A percentile compares a stretch with the other conserved stretches of the same genome.
Evolutionary conservation across 2,888 invertebrate genomes (phyloP).

Genomic region (Alsophila aescularia): DNA sequence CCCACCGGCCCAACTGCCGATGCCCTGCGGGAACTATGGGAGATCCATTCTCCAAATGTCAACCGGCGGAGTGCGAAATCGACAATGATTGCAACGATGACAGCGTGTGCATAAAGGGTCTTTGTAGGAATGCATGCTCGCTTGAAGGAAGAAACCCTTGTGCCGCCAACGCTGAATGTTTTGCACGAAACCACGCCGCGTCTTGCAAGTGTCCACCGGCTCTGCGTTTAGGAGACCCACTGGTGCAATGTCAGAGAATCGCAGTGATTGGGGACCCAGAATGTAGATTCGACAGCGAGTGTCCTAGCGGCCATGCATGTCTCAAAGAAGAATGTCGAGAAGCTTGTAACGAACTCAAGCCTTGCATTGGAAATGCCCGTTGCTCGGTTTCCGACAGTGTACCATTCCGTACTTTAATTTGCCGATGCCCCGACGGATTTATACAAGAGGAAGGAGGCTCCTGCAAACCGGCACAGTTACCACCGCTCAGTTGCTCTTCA

Average conservation of each 20-base stretch:
- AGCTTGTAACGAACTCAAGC: slow-evolving; percentile 90
- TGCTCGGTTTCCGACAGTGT: slow-evolving; percentile 94
- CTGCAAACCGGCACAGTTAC: slow-evolving; percentile 89
- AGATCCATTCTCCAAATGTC: slow-evolving; percentile 91
- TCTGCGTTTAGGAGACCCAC: slow-evolving; percentile 91
- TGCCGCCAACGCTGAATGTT: slow-evolving; percentile 93
- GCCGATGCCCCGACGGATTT: slow-evolving; percentile 94
- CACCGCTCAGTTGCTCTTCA: slow-evolving; percentile 90
- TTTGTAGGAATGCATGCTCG: slow-evolving; percentile 92
- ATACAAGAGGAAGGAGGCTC: slow-evolving; percentile 91
- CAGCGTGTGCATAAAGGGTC: slow-evolving; percentile 88
- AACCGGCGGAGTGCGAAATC: slow-evolving; percentile 90
- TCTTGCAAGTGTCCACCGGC: slow-evolving; percentile 93
- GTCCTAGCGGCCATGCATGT: slow-evolving; percentile 92
- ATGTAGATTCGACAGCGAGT: slow-evolving; percentile 91
- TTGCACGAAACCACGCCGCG: slow-evolving; percentile 91
- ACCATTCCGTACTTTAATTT: slow-evolving; percentile 94
- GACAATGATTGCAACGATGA: slow-evolving; percentile 91
- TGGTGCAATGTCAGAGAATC: slow-evolving; percentile 88
- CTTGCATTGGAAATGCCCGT: slow-evolving; percentile 89
- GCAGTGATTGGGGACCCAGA: slow-evolving; percentile 85
- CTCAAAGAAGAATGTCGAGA: slow-evolving; percentile 91
- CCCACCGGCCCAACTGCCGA: slow-evolving; percentile 91
- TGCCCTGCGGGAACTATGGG: slow-evolving; percentile 91
- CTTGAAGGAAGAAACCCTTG: slow-evolving; percentile 88